phyloP scores from a whole-genome alignment of 2,113 vertebrate species.

The Grus americana region DNA sequence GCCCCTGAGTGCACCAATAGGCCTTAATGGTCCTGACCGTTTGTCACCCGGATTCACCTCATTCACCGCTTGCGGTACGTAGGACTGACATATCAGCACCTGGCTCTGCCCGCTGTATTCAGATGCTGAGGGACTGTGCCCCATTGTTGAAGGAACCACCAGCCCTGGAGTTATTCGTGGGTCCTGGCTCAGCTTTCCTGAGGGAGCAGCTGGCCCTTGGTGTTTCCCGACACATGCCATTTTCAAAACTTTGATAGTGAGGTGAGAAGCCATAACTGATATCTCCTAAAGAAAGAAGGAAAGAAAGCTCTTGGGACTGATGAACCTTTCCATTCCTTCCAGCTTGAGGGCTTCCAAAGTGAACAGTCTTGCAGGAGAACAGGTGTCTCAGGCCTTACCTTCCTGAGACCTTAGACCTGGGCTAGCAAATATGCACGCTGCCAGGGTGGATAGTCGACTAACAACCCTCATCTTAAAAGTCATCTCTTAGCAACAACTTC shows the following conservation, averaged over 20 bases:
- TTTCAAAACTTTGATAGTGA: not conserved
- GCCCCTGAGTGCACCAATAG: not conserved
- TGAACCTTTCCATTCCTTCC: not conserved
- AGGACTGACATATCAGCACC: not conserved
- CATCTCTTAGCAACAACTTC: not conserved
- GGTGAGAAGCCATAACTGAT: not conserved
- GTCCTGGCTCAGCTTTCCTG: not conserved
- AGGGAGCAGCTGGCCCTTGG: not conserved
- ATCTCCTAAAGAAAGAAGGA: not conserved
- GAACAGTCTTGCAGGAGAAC: not conserved
- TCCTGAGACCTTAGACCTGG: not conserved
- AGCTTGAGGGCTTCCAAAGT: not conserved
- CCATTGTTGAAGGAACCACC: not conserved
- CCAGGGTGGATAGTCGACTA: not conserved
- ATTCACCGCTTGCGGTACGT: not conserved
- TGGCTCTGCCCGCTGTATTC: not conserved
- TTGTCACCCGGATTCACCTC: not conserved
- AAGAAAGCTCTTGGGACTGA: not conserved
- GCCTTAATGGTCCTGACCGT: not conserved
- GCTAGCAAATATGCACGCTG: not conserved
- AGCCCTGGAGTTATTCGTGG: not conserved
- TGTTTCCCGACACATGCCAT: not conserved
- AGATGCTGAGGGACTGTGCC: not conserved
- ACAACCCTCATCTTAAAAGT: not conserved
- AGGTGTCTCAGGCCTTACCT: not conserved